A percentile compares a stretch with the other conserved stretches of the same genome.
phyloP scores from a whole-genome alignment of 2,888 invertebrate genomes.

The Ormyrus nitidulus region DNA sequence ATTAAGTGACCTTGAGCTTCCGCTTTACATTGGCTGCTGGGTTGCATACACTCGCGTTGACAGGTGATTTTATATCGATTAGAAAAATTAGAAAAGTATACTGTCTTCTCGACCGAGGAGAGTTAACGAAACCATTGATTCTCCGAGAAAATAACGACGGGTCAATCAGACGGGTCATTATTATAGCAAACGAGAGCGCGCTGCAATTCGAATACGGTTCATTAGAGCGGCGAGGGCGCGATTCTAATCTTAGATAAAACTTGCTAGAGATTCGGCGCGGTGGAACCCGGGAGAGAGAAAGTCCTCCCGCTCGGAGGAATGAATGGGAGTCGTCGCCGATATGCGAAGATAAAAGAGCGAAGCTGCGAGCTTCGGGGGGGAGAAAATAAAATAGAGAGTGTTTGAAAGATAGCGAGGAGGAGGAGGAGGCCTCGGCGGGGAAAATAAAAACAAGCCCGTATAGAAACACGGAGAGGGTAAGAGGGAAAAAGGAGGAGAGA shows the following conservation, averaged over 20 bases:
- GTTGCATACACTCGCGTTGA: too few relatives aligned
- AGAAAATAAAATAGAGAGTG: conserved; percentile 54
- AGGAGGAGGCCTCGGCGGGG: not conserved
- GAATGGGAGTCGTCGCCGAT: conserved; percentile 54
- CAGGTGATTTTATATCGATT: too few relatives aligned
- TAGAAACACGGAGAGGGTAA: conserved; percentile 17
- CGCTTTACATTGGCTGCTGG: too few relatives aligned
- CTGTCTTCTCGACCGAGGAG: too few relatives aligned
- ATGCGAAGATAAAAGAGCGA: conserved; percentile 40
- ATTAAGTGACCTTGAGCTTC: too few relatives aligned
- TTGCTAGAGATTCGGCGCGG: conserved; percentile 11
- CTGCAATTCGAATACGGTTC: too few relatives aligned
- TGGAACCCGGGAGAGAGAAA: not conserved
- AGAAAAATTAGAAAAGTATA: too few relatives aligned
- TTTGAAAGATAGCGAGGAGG: conserved; percentile 51
- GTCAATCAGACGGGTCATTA: too few relatives aligned
- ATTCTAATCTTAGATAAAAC: not conserved
- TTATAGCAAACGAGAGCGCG: too few relatives aligned
- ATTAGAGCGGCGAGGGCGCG: too few relatives aligned
- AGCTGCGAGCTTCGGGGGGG: conserved; percentile 16
- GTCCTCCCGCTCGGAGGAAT: conserved; percentile 30
- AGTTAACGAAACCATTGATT: too few relatives aligned
- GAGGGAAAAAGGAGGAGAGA: conserved; percentile 53
- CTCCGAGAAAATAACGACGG: too few relatives aligned
- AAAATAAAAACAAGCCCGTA: conserved; percentile 29